Base-by-base conservation (phyloP, 2,113 vertebrate species). In the Corythoichthys haematopterus region DNA sequence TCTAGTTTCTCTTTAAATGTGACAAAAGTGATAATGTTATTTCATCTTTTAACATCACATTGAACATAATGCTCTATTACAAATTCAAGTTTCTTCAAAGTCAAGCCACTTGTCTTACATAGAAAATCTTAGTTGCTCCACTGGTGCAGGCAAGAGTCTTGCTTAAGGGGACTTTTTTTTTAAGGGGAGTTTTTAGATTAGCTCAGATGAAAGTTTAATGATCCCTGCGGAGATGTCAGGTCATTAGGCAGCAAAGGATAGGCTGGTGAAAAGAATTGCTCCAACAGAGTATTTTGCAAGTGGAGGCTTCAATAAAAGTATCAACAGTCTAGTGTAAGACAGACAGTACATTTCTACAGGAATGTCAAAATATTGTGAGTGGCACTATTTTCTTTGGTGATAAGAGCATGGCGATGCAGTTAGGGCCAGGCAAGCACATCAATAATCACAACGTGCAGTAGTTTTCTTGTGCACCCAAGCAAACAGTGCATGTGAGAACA, bases 131-230 rank as follows among this genome's bases (percentile, higher is more conserved):
- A 84, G 64, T 74, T 71, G 71, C 78, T 81, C 71, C 77, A 82
- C 67, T 78, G 72, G 67, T 75, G 75, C 80, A 78, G 77, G 75
- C 79, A 78, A 81, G 76, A 65, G 73, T 66, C 71, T 79, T 75
- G 77, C 86, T 83, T 81, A 63, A 79, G 72, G 84, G 20, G 20
- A 84, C 20, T 28, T 66, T 69, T 80, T 74, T 75, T 84, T 83
- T 80, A 64, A 79, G 73, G 84, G 82, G 64, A 84, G 63, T 81
- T 83, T 85, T 84, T 77, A 81, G 79, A 85, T 83, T 72, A 84
- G 82, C 69, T 86, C 75, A 77, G 84, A 84, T 85, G 69, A 85
- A 85, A 85, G 81, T 85, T 85, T 84, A 83, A 85, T 85, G 78
- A 81, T 84, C 73, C 78, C 77, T 3, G 68, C 66, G 70, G 82